Percentiles rank a stretch among this genome's conserved stretches.
These are phyloP conservation scores for Hyles vespertilio DNA, from an alignment of 1,140 invertebrate genomes.

Conservation along the genomic window DNA sequence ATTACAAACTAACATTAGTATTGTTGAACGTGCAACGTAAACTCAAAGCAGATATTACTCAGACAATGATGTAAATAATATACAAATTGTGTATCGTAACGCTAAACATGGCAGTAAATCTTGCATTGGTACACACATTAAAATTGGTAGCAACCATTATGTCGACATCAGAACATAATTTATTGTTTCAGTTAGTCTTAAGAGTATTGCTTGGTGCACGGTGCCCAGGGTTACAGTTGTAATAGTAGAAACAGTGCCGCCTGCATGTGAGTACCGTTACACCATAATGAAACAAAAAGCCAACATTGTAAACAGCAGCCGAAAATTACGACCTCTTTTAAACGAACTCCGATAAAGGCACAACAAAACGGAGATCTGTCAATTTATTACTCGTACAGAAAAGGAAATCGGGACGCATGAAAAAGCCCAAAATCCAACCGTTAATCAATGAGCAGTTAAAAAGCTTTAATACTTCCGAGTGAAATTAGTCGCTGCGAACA, in stretches of 20 bases:
- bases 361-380: conserved; percentile 24
- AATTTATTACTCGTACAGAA: conserved; percentile 33
- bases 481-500: conserved; percentile 15
- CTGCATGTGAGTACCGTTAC: conserved; percentile 36
- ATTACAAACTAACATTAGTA: conserved; percentile 11
- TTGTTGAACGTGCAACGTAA: neutral
- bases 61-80: conserved; percentile 36
- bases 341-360: conserved; percentile 32
- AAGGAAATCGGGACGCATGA: conserved; percentile 19
- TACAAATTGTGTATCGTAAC: conserved; percentile 35
- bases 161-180: conserved; percentile 52
- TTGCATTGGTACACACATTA: conserved; percentile 39
- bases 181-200: conserved; percentile 46
- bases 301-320: conserved; percentile 25
- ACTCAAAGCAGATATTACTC: conserved; percentile 1
- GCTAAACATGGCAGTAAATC: conserved; percentile 45
- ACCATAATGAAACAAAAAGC: conserved; percentile 23
- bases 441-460: conserved; percentile 25
- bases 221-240: conserved; percentile 22
- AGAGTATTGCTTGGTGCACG: conserved; percentile 37
- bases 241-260: conserved; percentile 39
- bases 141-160: conserved; percentile 48
- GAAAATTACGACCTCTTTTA: conserved; percentile 39
- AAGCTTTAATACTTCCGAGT: conserved; percentile 27
- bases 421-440: conserved; percentile 16